A percentile compares a stretch with the other conserved stretches of the same genome.
These are phyloP conservation scores for Etheostoma cragini DNA, from an alignment of 2,113 vertebrate species.

Conservation along the genomic window DNA sequence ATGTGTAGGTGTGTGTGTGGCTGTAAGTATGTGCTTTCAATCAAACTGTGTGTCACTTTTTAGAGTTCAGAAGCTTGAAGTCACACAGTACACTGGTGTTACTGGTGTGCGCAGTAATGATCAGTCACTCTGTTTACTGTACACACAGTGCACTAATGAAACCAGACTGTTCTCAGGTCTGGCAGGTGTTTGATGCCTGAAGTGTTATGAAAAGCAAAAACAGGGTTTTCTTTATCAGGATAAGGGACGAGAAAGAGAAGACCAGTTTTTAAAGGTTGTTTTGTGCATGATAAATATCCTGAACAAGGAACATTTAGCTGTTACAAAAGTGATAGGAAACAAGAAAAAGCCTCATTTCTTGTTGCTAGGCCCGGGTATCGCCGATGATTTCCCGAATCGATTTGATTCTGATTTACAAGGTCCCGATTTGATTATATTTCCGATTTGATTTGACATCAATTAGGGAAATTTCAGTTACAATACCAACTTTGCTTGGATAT, in stretches of 20 bases:
- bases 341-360: background rate
- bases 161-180: background rate
- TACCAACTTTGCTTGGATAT: too few species aligned
- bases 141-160: background rate
- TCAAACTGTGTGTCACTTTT: background rate
- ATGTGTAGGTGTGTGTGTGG: too few species aligned
- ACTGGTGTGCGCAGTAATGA: background rate
- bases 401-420: too few species aligned
- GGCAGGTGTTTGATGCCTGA: slow-evolving; percentile 2
- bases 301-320: background rate
- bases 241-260: background rate
- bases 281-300: background rate
- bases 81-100: background rate
- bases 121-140: slow-evolving; percentile 9
- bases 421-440: too few species aligned
- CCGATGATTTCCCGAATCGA: too few species aligned
- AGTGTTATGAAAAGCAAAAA: slow-evolving; percentile 14
- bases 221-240: background rate
- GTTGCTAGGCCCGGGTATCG: too few species aligned
- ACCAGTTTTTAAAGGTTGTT: background rate
- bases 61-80: background rate
- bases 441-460: too few species aligned
- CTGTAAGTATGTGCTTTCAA: background rate
- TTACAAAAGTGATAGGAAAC: background rate
- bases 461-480: too few species aligned